Base-by-base conservation (phyloP, 1,140 invertebrate genomes). In the Lasioglossum baleicum region DNA sequence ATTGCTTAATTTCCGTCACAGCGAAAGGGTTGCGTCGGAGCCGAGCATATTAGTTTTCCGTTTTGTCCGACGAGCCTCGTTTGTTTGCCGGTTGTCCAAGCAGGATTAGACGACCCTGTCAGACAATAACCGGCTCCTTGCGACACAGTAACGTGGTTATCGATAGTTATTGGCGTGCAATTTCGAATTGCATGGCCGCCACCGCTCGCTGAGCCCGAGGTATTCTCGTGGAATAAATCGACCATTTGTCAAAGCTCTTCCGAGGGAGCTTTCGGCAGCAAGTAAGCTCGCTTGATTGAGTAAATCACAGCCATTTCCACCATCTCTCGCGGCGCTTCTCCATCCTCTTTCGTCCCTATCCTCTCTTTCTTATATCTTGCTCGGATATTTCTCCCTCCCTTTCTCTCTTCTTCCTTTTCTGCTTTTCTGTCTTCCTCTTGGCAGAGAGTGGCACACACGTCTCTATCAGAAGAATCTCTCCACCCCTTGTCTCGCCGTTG, bases 221-320 rank as follows among this genome's bases (percentile, higher is more conserved):
- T 65, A 80, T 76, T 73, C 68, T 22, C 22, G 60, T 40, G 73
- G 75, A 83, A 86, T 80, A 76, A 80, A 48, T 76, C 64, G 35
- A 61, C 56, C 67, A 63, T 85, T 85, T 83, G 75, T 86, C 75
- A 79, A 82, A 73, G 71, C 67, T 61, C 31, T 53, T 58, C 61
- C 72, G 51, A 22, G 17, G 67, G 53, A 63, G 74, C 53, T 53
- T 73, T 73, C 61, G 67, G 42, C 15, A 67, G 79, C 64, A 64
- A 69, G 72, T 65, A 68, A 83, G 60, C 53, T 80, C 69, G 75
- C 75, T 68, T 69, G 72, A 86, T 83, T 69, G 77, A 85, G 83
- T 76, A 83, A 86, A 85, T 85, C 69, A 68, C 74, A 48, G 64
- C 66, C 67, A 64, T 61, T 61, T 63, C 53, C 40, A 61, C 58